Conservation (phyloP, 2,113 vertebrate genomes). For the Fulmarus glacialis region DNA sequence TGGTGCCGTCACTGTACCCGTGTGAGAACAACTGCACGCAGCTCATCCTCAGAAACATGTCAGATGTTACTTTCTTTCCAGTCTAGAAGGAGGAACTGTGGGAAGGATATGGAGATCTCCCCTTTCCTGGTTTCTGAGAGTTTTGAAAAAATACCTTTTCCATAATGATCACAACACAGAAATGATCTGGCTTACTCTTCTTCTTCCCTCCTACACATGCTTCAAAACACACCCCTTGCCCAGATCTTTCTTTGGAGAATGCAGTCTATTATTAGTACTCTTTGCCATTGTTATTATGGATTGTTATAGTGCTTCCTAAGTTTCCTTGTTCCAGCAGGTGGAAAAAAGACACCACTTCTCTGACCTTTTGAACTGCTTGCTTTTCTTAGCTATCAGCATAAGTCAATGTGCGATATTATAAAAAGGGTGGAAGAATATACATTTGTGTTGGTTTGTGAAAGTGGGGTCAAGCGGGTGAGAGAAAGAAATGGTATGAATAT, state of each 20-base stretch:
- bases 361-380: background rate
- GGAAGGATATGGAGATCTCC: background rate
- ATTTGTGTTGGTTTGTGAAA: background rate
- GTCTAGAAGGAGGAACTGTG: background rate
- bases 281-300: background rate
- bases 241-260: background rate
- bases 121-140: background rate
- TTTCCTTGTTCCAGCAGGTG: background rate
- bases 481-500: background rate
- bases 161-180: background rate
- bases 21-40: constrained; percentile 5
- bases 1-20: background rate
- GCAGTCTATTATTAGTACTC: background rate
- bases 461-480: background rate
- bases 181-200: background rate
- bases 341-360: background rate
- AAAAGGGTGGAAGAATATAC: background rate
- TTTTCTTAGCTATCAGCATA: background rate
- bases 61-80: background rate
- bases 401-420: background rate
- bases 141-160: background rate
- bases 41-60: background rate
- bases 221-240: background rate
- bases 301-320: background rate
- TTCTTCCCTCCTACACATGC: background rate